Evolutionary conservation across 2,888 invertebrate genomes (phyloP), one percentile per base, ranked within the genome.

Genomic region (Archips crataeganus): DNA sequence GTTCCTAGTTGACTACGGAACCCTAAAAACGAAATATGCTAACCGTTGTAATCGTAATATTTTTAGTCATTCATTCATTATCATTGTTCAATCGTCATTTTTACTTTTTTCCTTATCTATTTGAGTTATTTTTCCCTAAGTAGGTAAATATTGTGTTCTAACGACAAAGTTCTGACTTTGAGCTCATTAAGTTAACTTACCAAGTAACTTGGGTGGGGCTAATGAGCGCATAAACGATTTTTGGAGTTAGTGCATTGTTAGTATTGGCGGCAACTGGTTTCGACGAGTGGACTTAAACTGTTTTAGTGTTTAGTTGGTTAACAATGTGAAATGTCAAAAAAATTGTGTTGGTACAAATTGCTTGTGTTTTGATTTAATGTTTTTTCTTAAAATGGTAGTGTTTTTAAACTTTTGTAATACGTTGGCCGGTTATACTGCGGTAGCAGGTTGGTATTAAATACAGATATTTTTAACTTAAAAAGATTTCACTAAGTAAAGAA

Each of bases 301-400:
- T 3, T 42, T 11, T 23, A 11, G 23, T 11, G 32, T 32, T 10
- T 45, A 32, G 39, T 61, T 61, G 6, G 39, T 42, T 61, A 9
- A n/a, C 6, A 0, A 10, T 45, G 70, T 62, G 60, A 70, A 62
- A 60, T 36, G 62, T 63, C 13, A 13, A 3, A 54, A 65, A 23
- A 49, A 61, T 60, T 70, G 70, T 73, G 68, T 11, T 61, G 23
- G 34, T 47, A 23, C 63, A 51, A 42, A 2, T 9, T 45, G 23
- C 6, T 32, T n/a, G 45, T 59, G 71, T 59, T 36, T 54, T 47
- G 34, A 63, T 45, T 69, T n/a, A 49, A 62, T 62, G 70, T 32
- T 45, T 75, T 70, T 62, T 36, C 36, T 68, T 15, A 81, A 75
- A 72, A 82, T 86, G 83, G 84, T 85, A 65, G 81, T 84, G 60